Conservation (phyloP, 1,140 invertebrate genomes). For the Leptinotarsa lineolata region DNA sequence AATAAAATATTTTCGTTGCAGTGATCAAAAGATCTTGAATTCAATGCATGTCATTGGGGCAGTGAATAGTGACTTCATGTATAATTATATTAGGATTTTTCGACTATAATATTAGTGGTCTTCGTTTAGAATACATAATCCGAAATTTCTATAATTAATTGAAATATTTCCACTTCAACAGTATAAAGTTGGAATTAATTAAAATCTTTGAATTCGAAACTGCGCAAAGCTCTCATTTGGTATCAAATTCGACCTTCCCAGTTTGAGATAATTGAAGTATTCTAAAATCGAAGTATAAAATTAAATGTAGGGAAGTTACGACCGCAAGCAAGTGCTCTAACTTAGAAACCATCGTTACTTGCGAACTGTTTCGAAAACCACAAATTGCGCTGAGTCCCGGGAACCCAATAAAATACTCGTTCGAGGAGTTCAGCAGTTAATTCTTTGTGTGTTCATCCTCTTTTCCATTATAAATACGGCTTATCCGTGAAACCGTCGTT, state of each 20-base stretch:
- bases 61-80: no score
- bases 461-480: constrained; percentile 4
- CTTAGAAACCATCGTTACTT: constrained; percentile 9
- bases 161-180: no score
- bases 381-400: not conserved
- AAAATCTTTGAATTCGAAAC: no score
- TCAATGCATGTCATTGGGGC: no score
- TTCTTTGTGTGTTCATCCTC: constrained; percentile 14
- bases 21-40: no score
- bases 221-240: not conserved
- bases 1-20: no score
- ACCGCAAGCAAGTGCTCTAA: not conserved
- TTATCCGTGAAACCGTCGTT: not conserved
- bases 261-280: not conserved
- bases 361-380: constrained; percentile 7
- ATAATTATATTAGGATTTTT: no score
- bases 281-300: not conserved
- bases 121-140: no score
- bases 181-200: no score
- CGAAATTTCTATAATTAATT: no score
- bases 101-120: no score
- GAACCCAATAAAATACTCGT: not conserved
- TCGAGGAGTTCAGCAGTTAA: constrained; percentile 10
- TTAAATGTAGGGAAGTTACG: not conserved
- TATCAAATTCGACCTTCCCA: not conserved